These are phyloP conservation scores for Merluccius polli DNA, from an alignment of 2,797 vertebrate genomes.

Conservation along the genomic window DNA sequence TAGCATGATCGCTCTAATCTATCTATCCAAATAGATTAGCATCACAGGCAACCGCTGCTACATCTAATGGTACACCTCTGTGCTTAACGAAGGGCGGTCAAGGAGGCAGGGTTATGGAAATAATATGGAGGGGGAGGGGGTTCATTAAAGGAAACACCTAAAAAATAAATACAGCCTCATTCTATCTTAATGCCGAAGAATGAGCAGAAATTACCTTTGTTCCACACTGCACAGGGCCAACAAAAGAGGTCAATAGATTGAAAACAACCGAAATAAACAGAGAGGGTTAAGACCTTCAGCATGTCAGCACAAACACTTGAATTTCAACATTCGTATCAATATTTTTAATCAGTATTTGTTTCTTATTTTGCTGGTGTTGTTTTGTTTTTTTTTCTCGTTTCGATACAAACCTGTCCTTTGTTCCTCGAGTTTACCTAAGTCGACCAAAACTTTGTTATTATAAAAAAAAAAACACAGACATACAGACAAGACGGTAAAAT, in stretches of 20 bases:
- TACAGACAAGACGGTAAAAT: conserved; percentile 27
- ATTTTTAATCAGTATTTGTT: conserved; percentile 9
- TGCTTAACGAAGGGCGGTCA: conserved; percentile 17
- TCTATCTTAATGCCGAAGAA: conserved; percentile 33
- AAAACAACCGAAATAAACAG: conserved; percentile 42
- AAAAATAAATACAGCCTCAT: conserved; percentile 12
- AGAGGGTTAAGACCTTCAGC: background rate
- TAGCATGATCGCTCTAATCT: conserved; percentile 26
- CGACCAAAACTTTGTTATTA: conserved; percentile 20
- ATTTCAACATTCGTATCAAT: background rate
- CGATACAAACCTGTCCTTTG: conserved; percentile 60
- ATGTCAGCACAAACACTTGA: conserved; percentile 3
- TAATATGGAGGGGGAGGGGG: conserved; percentile 1
- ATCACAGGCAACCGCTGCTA: conserved; percentile 18
- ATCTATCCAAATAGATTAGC: conserved; percentile 9
- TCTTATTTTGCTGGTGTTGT: background rate
- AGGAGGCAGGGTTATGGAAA: conserved; percentile 20
- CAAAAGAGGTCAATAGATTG: conserved; percentile 58
- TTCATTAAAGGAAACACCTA: conserved; percentile 18
- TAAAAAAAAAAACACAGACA: conserved; percentile 28
- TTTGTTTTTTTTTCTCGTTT: background rate
- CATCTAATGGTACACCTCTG: conserved; percentile 15
- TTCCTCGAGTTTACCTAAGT: conserved; percentile 4
- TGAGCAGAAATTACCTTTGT: conserved; percentile 66
- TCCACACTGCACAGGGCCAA: conserved; percentile 60